phyloP scores from a whole-genome alignment of 2,888 invertebrate genomes.

The Ormyrus nitidulus region DNA sequence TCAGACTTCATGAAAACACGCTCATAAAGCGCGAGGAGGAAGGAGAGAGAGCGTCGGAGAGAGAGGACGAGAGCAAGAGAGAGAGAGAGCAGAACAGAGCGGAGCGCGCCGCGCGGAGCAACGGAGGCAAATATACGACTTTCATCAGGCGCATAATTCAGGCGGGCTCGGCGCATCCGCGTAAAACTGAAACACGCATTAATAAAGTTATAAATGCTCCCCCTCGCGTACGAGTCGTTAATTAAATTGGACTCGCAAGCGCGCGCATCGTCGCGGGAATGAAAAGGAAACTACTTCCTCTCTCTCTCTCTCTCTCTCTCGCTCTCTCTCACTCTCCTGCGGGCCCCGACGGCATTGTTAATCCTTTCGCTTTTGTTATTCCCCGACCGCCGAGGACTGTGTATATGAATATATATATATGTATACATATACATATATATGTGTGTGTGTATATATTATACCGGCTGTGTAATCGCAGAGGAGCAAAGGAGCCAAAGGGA shows the following conservation, averaged over 20 bases:
- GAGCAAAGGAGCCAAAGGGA: too few relatives aligned
- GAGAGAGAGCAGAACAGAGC: not conserved
- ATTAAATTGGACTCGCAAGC: slow-evolving; percentile 61
- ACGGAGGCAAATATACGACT: slow-evolving; percentile 26
- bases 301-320: not conserved
- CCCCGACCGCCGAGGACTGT: not conserved
- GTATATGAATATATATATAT: not conserved
- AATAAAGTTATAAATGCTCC: slow-evolving; percentile 65
- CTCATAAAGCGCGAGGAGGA: not conserved
- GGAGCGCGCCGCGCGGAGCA: not conserved
- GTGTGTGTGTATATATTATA: not conserved
- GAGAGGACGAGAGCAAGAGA: not conserved
- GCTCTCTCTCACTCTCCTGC: not conserved
- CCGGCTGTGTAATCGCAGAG: too few relatives aligned
- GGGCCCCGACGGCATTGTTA: slow-evolving; percentile 33
- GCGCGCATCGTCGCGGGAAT: slow-evolving; percentile 5
- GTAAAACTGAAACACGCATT: slow-evolving; percentile 59
- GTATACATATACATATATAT: not conserved
- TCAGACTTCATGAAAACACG: slow-evolving; percentile 29
- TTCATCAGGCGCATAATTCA: slow-evolving; percentile 49
- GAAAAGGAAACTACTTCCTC: slow-evolving; percentile 8
- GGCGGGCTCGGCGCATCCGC: slow-evolving; percentile 1
- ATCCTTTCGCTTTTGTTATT: slow-evolving; percentile 50
- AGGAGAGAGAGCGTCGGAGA: not conserved
- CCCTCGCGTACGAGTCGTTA: slow-evolving; percentile 60